These are phyloP conservation scores for Drepanosiphum platanoidis DNA, from an alignment of 2,888 invertebrate species.

Conservation along the genomic window DNA sequence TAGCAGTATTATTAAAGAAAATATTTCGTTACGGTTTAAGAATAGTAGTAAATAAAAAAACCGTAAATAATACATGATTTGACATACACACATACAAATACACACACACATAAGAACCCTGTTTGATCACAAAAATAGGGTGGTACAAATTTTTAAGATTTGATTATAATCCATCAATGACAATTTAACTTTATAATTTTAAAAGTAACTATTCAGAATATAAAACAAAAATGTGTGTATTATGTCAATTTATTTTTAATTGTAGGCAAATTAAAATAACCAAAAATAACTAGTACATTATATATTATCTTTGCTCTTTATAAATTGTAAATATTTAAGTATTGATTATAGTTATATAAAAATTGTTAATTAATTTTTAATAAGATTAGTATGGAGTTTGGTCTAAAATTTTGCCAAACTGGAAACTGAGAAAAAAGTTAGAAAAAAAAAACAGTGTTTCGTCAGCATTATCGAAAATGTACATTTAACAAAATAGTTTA, in stretches of 20 bases:
- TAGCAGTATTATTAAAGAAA: neutral
- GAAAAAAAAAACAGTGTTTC: neutral
- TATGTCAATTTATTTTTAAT: neutral
- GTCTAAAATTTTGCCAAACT: neutral
- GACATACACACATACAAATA: neutral
- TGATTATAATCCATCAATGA: neutral
- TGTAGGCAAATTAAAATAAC: neutral
- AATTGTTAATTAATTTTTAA: conserved; percentile 3
- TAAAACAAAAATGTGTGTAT: neutral
- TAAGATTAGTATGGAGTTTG: neutral
- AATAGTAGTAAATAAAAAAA: conserved; percentile 27
- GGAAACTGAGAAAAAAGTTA: neutral
- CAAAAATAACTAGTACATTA: conserved; percentile 1
- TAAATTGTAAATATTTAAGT: neutral
- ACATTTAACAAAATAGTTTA: conserved; percentile 26
- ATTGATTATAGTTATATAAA: neutral
- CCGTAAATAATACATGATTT: neutral
- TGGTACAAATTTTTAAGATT: conserved; percentile 21
- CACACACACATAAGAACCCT: conserved; percentile 18
- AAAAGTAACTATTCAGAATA: neutral
- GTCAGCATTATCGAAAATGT: neutral
- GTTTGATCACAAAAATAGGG: conserved; percentile 20
- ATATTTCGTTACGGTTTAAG: neutral
- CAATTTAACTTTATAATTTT: conserved; percentile 3
- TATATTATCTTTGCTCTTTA: neutral